Base-by-base conservation (phyloP, 2,113 vertebrate species). In the Corydoras sp. region DNA sequence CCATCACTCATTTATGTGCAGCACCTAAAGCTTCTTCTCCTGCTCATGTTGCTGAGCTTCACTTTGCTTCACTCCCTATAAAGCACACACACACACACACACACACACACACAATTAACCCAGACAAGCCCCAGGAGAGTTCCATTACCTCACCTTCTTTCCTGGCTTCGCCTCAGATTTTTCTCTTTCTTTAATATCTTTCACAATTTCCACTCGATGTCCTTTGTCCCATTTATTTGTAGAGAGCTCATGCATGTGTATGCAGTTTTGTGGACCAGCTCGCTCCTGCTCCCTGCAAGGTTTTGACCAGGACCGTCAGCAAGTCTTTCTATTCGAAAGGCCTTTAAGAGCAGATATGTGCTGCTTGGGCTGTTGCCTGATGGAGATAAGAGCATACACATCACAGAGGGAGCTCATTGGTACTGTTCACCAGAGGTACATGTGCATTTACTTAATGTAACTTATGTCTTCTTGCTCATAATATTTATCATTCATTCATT, bases 281-380 rank as follows among this genome's bases (percentile, higher is more conserved):
- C 88, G 87, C 14, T 61, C 89, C 76, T 92, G 85, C 64, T 83
- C 76, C 1, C 31, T 93, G 70, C 79, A 73, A 66, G 88, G 87
- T 35, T 87, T 83, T 2, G 83, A 89, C 73, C 61, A 68, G 24
- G 80, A 86, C 12, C 84, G 81, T 12, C 81, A 62, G 9, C 86
- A 83, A 0, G 0, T 86, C 18, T 90, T 89, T 71, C 71, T 84
- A 56, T 88, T 93, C 77, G 81, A 87, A 76, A 87, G 87, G 68
- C 87, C 85, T 49, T 79, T 83, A 18, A 74, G 85, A 50, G 75
- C 82, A 48, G 90, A 91, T 3, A 81, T 83, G 0, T 56, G 88
- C 83, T 92, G 87, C 58, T 59, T 91, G 0, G 82, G 88, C 54
- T 90, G 87, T 83, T 92, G 86, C 77, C 83, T 86, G 68, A 90